A percentile compares a stretch with the other conserved stretches of the same genome.
Evolutionary conservation across 2,888 invertebrate species (phyloP).

Genomic region (Sisyra nigra): DNA sequence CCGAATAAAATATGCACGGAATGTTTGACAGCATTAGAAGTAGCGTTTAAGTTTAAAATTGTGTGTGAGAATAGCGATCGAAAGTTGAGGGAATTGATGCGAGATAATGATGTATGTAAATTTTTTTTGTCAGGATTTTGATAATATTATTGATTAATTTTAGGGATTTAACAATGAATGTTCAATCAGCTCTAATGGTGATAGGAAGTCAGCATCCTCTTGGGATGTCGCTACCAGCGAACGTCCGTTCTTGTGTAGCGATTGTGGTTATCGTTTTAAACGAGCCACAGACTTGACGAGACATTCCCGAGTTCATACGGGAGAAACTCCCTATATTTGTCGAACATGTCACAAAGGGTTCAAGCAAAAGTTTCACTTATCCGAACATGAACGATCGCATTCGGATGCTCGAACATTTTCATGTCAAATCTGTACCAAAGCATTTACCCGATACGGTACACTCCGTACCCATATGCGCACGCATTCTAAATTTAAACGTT

Average conservation of each 20-base stretch:
- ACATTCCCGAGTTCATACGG: slow-evolving; percentile 3
- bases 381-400: slow-evolving; percentile 16
- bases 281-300: slow-evolving; percentile 1
- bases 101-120: background rate
- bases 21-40: slow-evolving; percentile 1
- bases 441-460: slow-evolving; percentile 14
- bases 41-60: slow-evolving; percentile 3
- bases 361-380: slow-evolving; percentile 16
- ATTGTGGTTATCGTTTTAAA: slow-evolving; percentile 5
- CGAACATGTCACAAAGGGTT: slow-evolving; percentile 15
- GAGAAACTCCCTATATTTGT: slow-evolving; percentile 14
- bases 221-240: background rate
- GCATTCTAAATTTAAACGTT: slow-evolving; percentile 14
- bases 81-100: background rate
- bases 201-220: no score
- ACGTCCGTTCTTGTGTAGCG: background rate
- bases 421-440: slow-evolving; percentile 15
- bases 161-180: no score
- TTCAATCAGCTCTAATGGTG: no score
- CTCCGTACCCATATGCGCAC: slow-evolving; percentile 15
- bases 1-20: slow-evolving; percentile 6
- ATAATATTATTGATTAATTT: no score
- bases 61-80: slow-evolving; percentile 6
- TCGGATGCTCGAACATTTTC: slow-evolving; percentile 9
- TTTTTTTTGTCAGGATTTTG: no score